Conservation (phyloP, 1,140 invertebrate species). For the Goniozus legneri region DNA sequence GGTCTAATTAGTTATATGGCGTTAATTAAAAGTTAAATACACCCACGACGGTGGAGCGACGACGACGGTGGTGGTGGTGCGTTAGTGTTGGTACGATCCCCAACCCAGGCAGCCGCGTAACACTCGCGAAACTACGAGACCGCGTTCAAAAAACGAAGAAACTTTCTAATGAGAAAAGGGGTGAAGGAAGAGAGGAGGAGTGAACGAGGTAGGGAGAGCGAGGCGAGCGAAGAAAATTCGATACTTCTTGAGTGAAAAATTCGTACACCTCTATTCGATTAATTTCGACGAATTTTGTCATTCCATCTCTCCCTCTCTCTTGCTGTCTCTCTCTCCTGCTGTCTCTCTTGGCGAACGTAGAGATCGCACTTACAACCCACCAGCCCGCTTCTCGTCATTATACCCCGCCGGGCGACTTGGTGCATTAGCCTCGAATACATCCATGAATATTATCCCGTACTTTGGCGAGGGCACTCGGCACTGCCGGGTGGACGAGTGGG, state of each 20-base stretch:
- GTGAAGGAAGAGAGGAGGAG: constrained; percentile 5
- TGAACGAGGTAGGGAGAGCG: neutral
- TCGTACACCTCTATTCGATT: no score
- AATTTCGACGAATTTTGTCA: no score
- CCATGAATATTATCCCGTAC: constrained; percentile 50
- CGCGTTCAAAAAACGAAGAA: no score
- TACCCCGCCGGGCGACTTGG: constrained; percentile 38
- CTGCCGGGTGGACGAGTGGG: constrained; percentile 23
- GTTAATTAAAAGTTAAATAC: constrained; percentile 54
- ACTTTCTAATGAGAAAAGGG: constrained; percentile 8
- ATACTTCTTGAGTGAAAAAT: constrained; percentile 9
- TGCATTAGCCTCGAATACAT: constrained; percentile 51
- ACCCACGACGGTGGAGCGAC: no score
- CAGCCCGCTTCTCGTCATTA: no score
- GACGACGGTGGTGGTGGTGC: no score
- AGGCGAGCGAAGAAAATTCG: constrained; percentile 3
- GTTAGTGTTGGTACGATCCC: no score
- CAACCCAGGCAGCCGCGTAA: no score
- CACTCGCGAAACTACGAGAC: no score
- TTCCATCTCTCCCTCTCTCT: neutral
- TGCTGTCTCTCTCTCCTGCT: neutral
- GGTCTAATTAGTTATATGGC: constrained; percentile 55
- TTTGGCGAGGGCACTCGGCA: constrained; percentile 34
- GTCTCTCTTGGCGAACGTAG: neutral
- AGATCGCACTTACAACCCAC: no score